These are phyloP conservation scores for Thalassophryne amazonica DNA, from an alignment of 2,797 vertebrate species.

Conservation along the genomic window DNA sequence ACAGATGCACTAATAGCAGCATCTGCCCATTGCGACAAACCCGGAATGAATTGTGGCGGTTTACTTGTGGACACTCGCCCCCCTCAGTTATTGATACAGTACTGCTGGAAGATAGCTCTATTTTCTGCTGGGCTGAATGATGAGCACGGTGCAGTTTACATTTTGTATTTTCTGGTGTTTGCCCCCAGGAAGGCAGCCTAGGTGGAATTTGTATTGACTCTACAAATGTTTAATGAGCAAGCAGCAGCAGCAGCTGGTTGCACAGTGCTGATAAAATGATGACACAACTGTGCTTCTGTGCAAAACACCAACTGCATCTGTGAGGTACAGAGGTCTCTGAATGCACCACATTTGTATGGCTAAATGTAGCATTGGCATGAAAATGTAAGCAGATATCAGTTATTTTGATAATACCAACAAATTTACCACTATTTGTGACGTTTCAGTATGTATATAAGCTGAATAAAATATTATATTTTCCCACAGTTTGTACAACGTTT, in stretches of 20 bases:
- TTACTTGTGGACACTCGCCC: slow-evolving; percentile 49
- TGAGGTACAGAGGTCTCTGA: not conserved
- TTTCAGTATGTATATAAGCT: no score
- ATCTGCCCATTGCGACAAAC: slow-evolving; percentile 48
- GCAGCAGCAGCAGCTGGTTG: slow-evolving; percentile 65
- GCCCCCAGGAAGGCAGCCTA: slow-evolving; percentile 58
- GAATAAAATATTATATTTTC: no score
- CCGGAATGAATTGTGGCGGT: slow-evolving; percentile 62
- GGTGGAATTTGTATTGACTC: slow-evolving; percentile 77
- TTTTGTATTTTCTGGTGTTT: slow-evolving; percentile 70
- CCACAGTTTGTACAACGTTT: no score
- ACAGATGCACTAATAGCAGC: slow-evolving; percentile 45
- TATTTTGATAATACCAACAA: no score
- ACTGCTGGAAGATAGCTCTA: slow-evolving; percentile 53
- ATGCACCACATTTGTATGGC: not conserved
- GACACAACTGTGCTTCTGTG: slow-evolving; percentile 43
- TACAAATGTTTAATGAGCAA: slow-evolving; percentile 80
- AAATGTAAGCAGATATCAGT: no score
- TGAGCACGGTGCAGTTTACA: slow-evolving; percentile 56
- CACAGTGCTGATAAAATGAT: slow-evolving; percentile 54
- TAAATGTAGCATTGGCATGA: no score
- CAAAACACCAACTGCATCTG: slow-evolving; percentile 21
- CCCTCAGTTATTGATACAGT: slow-evolving; percentile 68
- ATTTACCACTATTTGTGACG: no score
- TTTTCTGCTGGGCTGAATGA: slow-evolving; percentile 61